phyloP scores from a whole-genome alignment of 2,113 vertebrate genomes.

The Hepsetus odoe region DNA sequence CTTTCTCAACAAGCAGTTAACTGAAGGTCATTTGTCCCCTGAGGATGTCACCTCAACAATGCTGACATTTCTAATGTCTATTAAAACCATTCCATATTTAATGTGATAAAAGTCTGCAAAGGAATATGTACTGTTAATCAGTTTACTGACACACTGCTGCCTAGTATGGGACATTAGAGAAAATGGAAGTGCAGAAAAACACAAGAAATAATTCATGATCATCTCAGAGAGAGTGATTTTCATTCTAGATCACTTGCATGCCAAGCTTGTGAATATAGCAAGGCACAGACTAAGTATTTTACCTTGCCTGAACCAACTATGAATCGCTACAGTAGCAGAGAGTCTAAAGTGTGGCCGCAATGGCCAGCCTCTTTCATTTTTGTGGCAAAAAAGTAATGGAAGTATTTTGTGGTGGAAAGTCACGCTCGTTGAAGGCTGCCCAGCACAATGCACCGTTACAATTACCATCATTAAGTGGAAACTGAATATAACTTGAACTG shows the following conservation, averaged over 20 bases:
- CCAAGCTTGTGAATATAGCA: background rate
- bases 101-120: constrained; percentile 1
- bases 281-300: background rate
- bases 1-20: constrained; percentile 44
- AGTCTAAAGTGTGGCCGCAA: background rate
- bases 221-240: background rate
- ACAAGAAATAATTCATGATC: background rate
- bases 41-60: constrained; percentile 32
- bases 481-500: constrained; percentile 28
- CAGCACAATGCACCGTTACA: constrained; percentile 18
- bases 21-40: constrained; percentile 46
- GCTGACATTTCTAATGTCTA: constrained; percentile 38
- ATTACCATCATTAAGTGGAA: constrained; percentile 12
- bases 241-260: background rate
- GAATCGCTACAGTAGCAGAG: background rate
- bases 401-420: constrained; percentile 4
- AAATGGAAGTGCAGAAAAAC: background rate
- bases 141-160: background rate
- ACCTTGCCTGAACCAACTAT: background rate
- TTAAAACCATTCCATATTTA: constrained; percentile 39
- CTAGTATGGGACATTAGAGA: background rate
- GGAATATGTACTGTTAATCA: constrained; percentile 14
- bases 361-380: background rate
- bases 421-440: background rate
- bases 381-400: constrained; percentile 18